Percentiles rank a stretch among this genome's conserved stretches.
Evolutionary conservation across 1,140 invertebrate species (phyloP).

Genomic region (Glomeris maerens): DNA sequence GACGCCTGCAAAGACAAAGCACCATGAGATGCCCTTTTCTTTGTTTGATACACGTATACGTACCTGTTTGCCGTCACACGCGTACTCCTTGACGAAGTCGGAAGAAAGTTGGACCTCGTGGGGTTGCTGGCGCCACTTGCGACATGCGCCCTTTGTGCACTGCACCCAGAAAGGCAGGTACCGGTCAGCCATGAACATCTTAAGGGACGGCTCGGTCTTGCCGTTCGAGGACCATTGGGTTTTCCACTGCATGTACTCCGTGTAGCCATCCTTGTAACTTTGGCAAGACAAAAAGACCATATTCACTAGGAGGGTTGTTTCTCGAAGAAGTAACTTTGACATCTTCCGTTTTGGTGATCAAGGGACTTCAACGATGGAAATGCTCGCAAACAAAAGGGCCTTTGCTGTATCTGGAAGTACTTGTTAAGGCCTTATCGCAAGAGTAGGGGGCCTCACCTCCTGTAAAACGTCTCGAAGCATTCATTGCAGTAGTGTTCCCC

Average conservation of each 20-base stretch:
- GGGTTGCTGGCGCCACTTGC: conserved; percentile 29
- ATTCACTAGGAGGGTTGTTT: neutral
- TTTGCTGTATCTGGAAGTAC: neutral
- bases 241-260: conserved; percentile 27
- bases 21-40: neutral
- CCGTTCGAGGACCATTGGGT: conserved; percentile 26
- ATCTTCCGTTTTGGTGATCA: neutral
- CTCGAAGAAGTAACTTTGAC: neutral
- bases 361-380: conserved; percentile 1
- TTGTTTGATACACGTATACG: conserved; percentile 6
- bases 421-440: neutral
- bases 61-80: conserved; percentile 15
- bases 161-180: conserved; percentile 32
- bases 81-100: conserved; percentile 24
- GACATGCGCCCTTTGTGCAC: conserved; percentile 24
- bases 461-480: conserved; percentile 34
- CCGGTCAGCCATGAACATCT: conserved; percentile 26
- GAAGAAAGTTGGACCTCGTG: conserved; percentile 18
- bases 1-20: neutral
- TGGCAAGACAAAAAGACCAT: neutral
- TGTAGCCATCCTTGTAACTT: conserved; percentile 29
- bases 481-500: conserved; percentile 36
- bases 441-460: conserved; percentile 21
- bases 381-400: neutral
- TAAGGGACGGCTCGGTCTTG: conserved; percentile 21